phyloP scores from a whole-genome alignment of 2,888 invertebrate species.

The Drosophila mercatorum region DNA sequence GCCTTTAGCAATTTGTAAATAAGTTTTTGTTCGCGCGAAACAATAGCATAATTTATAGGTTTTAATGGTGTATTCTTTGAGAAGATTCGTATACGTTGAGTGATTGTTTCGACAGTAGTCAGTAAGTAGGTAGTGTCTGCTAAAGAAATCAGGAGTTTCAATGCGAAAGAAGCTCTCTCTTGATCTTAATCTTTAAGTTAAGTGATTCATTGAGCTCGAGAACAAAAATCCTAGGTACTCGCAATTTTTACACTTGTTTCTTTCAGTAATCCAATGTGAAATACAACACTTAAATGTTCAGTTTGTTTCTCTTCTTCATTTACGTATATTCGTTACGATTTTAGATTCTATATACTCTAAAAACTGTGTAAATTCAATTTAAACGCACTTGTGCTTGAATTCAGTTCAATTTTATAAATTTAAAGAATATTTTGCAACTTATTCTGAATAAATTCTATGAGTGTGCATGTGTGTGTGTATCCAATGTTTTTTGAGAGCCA shows the following conservation, averaged over 20 bases:
- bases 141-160: constrained; percentile 43
- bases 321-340: constrained; percentile 82
- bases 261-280: constrained; percentile 30
- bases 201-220: constrained; percentile 37
- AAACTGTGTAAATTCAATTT: constrained; percentile 80
- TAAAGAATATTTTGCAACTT: constrained; percentile 29
- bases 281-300: constrained; percentile 69
- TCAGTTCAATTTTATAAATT: constrained; percentile 70
- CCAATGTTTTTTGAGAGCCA: not conserved
- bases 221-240: constrained; percentile 50
- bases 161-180: constrained; percentile 66
- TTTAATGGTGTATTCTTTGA: constrained; percentile 60
- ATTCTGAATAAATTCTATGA: constrained; percentile 8
- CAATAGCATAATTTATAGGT: constrained; percentile 54
- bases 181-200: constrained; percentile 16
- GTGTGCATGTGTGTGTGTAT: not conserved
- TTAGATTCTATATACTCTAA: constrained; percentile 39
- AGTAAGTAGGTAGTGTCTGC: constrained; percentile 53
- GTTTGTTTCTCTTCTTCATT: constrained; percentile 72
- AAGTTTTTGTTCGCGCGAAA: constrained; percentile 69
- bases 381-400: constrained; percentile 65
- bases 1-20: constrained; percentile 69
- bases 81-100: constrained; percentile 82
- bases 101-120: constrained; percentile 77
- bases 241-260: constrained; percentile 22